Evolutionary conservation across 2,113 vertebrate species (phyloP).

Genomic region (Danio rerio): DNA sequence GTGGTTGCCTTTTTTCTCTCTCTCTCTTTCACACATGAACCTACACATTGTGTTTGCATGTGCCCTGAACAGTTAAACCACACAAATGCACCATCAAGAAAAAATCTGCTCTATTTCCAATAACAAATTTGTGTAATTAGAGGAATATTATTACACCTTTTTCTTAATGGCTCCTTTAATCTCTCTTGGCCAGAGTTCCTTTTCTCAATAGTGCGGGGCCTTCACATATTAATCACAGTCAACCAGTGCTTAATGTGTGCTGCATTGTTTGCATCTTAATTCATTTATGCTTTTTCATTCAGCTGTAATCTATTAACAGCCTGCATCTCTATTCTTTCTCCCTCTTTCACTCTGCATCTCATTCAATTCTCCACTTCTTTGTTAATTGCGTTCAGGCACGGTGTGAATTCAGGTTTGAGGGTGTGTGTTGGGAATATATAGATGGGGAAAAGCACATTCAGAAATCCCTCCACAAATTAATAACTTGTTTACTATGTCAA

Average conservation of each 20-base stretch:
- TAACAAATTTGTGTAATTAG: constrained; percentile 56
- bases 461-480: constrained; percentile 50
- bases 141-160: constrained; percentile 48
- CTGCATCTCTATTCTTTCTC: constrained; percentile 16
- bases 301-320: constrained; percentile 53
- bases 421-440: constrained; percentile 39
- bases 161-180: constrained; percentile 58
- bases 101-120: constrained; percentile 35
- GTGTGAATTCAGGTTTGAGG: constrained; percentile 44
- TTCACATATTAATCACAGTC: constrained; percentile 56
- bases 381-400: constrained; percentile 35
- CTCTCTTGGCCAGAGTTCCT: constrained; percentile 54
- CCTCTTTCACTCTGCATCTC: constrained; percentile 14
- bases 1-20: too few species aligned
- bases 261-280: constrained; percentile 60
- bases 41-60: background rate
- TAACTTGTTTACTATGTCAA: constrained; percentile 55
- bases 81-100: constrained; percentile 33
- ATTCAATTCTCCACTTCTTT: constrained; percentile 32
- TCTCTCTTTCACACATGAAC: background rate
- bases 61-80: background rate
- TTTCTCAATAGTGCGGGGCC: constrained; percentile 43
- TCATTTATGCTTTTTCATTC: constrained; percentile 50
- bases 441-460: constrained; percentile 7
- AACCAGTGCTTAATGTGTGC: constrained; percentile 40